A percentile compares a stretch with the other conserved stretches of the same genome.
Evolutionary conservation across 2,888 invertebrate genomes (phyloP).

Genomic region (Zaprionus bogoriensis): DNA sequence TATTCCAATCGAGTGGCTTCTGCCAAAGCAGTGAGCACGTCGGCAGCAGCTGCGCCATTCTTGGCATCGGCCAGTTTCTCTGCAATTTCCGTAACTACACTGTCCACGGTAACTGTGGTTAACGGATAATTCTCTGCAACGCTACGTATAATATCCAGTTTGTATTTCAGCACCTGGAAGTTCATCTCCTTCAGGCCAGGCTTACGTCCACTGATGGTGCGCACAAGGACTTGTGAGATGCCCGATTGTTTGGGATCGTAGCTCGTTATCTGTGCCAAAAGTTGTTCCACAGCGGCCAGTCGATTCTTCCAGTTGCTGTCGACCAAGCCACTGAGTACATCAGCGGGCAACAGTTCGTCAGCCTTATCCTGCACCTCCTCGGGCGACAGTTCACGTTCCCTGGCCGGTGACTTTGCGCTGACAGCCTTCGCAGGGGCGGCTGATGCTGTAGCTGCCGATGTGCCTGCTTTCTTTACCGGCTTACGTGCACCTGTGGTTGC

Average conservation of each 20-base stretch:
- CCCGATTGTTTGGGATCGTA: conserved; percentile 87
- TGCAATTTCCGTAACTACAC: conserved; percentile 90
- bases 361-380: conserved; percentile 92
- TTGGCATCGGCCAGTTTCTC: conserved; percentile 94
- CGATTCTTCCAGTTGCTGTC: conserved; percentile 94
- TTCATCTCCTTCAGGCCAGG: conserved; percentile 95
- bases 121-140: conserved; percentile 90
- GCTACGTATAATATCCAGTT: conserved; percentile 90
- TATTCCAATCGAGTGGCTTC: conserved; percentile 91
- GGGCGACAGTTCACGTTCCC: conserved; percentile 87
- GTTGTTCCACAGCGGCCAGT: conserved; percentile 89
- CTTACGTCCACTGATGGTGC: conserved; percentile 89
- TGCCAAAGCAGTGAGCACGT: conserved; percentile 88
- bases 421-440: conserved; percentile 67
- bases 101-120: conserved; percentile 89
- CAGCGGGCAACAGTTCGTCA: conserved; percentile 86
- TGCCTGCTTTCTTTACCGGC: conserved; percentile 33
- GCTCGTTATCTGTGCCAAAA: conserved; percentile 86
- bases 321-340: conserved; percentile 87
- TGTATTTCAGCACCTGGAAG: conserved; percentile 93
- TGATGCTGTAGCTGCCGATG: conserved; percentile 35
- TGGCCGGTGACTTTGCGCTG: conserved; percentile 79
- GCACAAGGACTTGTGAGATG: conserved; percentile 88
- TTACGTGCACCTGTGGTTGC: conserved; percentile 62
- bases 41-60: conserved; percentile 86